Evolutionary conservation across 1,140 invertebrate genomes (phyloP), one percentile per base, ranked within the genome.

Genomic region (Drosophila ohnishii): DNA sequence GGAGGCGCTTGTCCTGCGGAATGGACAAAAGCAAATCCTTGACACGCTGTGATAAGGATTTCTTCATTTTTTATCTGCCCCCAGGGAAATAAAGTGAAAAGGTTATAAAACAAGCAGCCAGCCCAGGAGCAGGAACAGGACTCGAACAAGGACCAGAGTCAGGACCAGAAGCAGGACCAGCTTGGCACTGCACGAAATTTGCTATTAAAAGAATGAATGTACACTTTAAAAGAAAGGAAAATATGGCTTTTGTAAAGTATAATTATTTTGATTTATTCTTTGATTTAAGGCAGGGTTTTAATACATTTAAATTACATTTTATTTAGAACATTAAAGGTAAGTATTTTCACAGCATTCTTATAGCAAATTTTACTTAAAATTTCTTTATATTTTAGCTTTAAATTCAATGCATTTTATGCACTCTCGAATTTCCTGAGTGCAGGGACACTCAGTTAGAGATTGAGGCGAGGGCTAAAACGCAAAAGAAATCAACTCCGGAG

Each of bases 81-180:
- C 87, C 83, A 79, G 87, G 87, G 87, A 90, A 90, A 90, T 90
- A 90, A 90, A 90, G 80, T 90, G 87, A 90, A 90, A 90, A 90
- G 87, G 87, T 90, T 90, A 90, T 90, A 90, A 90, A 89, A 89
- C 86, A 86, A 86, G 82, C 84, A 80, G 57, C 25, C 84, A 79
- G 58, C 34, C 66, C 74, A 56, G 57, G 53, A 63, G 48, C 50
- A 60, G 63, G 50, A 62, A 72, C 56, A 57, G 50, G 35, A 59
- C 51, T 48, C 44, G 44, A 34, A 50, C 42, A 48, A 58, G 53
- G 59, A 51, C 34, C 50, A 77, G 51, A 25, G 72, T 51, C 57
- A 69, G 39, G 9, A 32, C 45, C 44, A 63, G 32, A 45, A 53
- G 28, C 50, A 61, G 53, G 53, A 60, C 42, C 69, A 50, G 16